These are phyloP conservation scores for Anguilla obscura DNA, from an alignment of 2,797 vertebrate species.

Conservation along the genomic window DNA sequence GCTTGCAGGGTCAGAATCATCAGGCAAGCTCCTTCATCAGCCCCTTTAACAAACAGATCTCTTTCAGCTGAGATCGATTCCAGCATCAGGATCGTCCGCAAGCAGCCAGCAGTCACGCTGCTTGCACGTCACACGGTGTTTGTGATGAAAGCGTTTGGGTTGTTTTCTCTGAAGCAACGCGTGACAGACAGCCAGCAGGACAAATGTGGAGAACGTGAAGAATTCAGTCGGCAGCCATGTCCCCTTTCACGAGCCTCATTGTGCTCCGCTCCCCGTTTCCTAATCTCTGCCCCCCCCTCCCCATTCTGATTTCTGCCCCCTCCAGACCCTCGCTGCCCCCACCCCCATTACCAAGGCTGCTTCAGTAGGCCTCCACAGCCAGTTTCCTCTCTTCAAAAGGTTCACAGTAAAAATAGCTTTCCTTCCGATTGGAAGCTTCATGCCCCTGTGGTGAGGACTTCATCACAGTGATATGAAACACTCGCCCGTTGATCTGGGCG, in stretches of 20 bases:
- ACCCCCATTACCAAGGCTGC: not conserved
- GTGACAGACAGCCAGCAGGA: not conserved
- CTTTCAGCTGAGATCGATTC: not conserved
- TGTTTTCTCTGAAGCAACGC: not conserved
- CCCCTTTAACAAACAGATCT: not conserved
- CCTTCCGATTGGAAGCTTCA: not conserved
- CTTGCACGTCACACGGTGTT: not conserved
- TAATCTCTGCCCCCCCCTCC: not conserved
- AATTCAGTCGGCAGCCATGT: not conserved
- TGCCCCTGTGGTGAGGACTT: not conserved
- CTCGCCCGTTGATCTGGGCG: not conserved
- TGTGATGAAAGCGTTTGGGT: not conserved
- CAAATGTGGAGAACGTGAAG: not conserved
- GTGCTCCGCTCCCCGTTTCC: not conserved
- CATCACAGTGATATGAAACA: not conserved
- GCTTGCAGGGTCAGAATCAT: not conserved
- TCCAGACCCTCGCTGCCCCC: not conserved
- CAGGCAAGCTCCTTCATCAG: not conserved
- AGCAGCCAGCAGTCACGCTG: not conserved
- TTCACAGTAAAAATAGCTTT: not conserved
- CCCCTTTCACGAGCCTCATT: not conserved
- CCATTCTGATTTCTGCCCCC: not conserved
- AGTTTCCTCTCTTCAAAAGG: not conserved
- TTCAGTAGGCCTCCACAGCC: not conserved
- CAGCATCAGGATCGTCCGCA: not conserved